phyloP scores from a whole-genome alignment of 2,888 invertebrate genomes.

The Lasioglossum malachurum region DNA sequence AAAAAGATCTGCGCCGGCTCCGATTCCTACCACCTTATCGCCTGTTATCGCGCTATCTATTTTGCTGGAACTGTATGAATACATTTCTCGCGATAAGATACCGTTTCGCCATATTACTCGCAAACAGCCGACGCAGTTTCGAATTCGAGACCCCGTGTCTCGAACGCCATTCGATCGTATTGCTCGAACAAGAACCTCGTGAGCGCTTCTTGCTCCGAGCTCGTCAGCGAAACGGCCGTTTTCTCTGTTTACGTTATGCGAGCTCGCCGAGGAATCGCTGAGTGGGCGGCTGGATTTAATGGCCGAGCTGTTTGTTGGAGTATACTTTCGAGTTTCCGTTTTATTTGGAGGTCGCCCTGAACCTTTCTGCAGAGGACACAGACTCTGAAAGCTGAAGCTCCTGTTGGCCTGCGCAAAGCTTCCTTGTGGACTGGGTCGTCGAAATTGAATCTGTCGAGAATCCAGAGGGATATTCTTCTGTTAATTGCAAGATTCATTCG shows the following conservation, averaged over 20 bases:
- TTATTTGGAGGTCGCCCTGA: background rate
- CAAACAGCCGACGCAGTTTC: constrained; percentile 32
- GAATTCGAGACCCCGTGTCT: constrained; percentile 28
- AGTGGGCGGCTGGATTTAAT: background rate
- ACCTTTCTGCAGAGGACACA: background rate
- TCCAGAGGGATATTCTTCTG: too few species aligned
- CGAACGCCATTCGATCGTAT: background rate
- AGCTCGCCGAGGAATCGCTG: background rate
- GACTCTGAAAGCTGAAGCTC: background rate
- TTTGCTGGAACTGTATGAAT: constrained; percentile 73
- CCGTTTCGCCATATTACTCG: constrained; percentile 44
- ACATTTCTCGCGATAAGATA: constrained; percentile 75
- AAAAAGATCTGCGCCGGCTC: constrained; percentile 54
- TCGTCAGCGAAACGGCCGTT: background rate
- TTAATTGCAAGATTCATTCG: too few species aligned
- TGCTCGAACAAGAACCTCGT: background rate
- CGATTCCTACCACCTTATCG: constrained; percentile 58
- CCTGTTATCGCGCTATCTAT: constrained; percentile 73
- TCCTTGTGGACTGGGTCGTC: background rate
- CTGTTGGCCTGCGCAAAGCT: background rate
- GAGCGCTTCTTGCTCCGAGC: background rate
- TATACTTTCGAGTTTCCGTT: background rate
- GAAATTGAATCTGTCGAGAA: background rate
- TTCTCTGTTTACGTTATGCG: background rate
- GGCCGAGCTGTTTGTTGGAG: background rate